A percentile compares a stretch with the other conserved stretches of the same genome.
These are phyloP conservation scores for Rhagoletis zephyria DNA, from an alignment of 1,140 invertebrate genomes.

Conservation along the genomic window DNA sequence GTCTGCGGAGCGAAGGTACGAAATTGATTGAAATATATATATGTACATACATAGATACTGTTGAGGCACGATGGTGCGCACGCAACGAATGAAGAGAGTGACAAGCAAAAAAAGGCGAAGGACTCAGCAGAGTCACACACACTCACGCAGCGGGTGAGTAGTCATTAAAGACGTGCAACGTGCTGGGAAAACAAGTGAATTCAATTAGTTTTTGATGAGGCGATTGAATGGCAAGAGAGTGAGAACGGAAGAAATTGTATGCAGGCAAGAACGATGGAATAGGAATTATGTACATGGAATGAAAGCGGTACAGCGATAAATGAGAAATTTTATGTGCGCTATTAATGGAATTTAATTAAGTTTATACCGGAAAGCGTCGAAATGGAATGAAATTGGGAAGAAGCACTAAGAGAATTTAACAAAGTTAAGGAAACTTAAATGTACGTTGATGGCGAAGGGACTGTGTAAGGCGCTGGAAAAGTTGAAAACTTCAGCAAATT, in stretches of 20 bases:
- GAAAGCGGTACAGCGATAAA: not conserved
- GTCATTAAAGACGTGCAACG: constrained; percentile 44
- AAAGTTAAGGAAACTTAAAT: not conserved
- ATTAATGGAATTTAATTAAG: constrained; percentile 49
- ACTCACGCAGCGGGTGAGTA: not conserved
- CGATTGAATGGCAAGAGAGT: constrained; percentile 13
- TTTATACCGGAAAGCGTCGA: not conserved
- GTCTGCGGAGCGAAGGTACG: constrained; percentile 18
- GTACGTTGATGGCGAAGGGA: not conserved
- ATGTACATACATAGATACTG: not conserved
- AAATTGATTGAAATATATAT: constrained; percentile 43
- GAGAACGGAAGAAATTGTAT: constrained; percentile 13
- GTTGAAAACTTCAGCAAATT: not conserved
- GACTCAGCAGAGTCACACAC: not conserved
- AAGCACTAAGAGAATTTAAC: not conserved
- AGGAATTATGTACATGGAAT: not conserved
- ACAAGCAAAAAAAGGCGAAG: constrained; percentile 1
- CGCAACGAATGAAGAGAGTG: not conserved
- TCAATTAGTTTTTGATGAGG: constrained; percentile 48
- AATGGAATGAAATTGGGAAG: not conserved
- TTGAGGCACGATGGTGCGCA: not conserved
- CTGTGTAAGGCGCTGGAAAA: not conserved
- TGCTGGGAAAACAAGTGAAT: constrained; percentile 51
- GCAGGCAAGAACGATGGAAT: not conserved
- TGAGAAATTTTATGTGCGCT: constrained; percentile 19